These are phyloP conservation scores for Phyllostomus hastatus DNA, from an alignment of 2,113 vertebrate species.

Conservation along the genomic window DNA sequence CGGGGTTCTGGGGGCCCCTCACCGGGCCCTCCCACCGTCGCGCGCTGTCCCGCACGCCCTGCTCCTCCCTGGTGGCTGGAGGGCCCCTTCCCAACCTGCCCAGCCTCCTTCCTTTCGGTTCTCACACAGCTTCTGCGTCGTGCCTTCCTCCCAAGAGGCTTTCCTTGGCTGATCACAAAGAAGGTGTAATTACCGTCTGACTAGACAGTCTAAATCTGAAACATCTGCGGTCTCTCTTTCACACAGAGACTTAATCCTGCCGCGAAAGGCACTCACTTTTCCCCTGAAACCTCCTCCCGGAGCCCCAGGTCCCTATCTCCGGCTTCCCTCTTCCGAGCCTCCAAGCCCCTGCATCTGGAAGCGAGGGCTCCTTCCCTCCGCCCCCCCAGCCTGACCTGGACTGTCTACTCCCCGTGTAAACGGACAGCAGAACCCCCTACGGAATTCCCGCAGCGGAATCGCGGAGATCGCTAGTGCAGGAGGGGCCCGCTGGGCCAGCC, in stretches of 20 bases:
- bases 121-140: background rate
- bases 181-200: background rate
- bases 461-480: background rate
- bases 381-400: background rate
- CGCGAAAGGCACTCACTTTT: background rate
- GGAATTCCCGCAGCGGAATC: background rate
- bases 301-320: background rate
- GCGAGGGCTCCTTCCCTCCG: background rate
- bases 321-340: background rate
- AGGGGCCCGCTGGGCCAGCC: background rate
- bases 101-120: background rate
- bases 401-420: background rate
- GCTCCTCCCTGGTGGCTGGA: background rate
- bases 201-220: slow-evolving; percentile 19
- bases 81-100: background rate
- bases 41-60: background rate
- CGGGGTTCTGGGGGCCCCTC: background rate
- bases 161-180: background rate
- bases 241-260: background rate
- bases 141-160: background rate
- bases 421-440: background rate
- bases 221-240: background rate
- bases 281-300: background rate
- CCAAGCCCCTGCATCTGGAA: background rate
- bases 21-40: background rate